Base-by-base conservation (phyloP, 2,113 vertebrate species). In the Agapornis roseicollis region DNA sequence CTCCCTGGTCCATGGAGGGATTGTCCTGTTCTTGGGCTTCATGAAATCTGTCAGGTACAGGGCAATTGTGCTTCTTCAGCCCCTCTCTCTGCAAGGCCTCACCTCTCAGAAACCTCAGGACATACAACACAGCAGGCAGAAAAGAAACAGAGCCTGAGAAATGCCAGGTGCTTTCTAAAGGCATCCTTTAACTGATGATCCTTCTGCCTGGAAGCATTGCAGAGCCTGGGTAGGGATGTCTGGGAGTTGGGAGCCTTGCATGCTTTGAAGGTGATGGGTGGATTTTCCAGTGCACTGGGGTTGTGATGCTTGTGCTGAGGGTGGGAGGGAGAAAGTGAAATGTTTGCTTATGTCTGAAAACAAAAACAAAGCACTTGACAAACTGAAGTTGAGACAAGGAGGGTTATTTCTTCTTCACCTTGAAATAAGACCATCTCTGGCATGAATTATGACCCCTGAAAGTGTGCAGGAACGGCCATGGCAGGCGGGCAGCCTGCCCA, bases 81-180 rank as follows among this genome's bases (percentile, higher is more conserved):
- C 39, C 35, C 37, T 60, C 39, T 41, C 52, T 50, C 72, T 77
- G 90, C 80, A 50, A 18, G 0, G 50, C 68, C 80, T 94, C 50
- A 60, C 23, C 60, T 70, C 80, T 66, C 33, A 6, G 77, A 84
- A 86, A 53, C 52, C 52, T 68, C 1, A 0, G 61, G 60, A 71
- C 47, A 11, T 46, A 24, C 7, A 18, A 41, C n/a, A 56, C 0
- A 83, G 44, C 74, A 52, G 47, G 70, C 85, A 80, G 93, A 89
- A 81, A 89, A 90, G 91, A 92, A 96, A 73, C 86, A 89, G 93
- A 95, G 44, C 91, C 37, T n/a, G 66, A 52, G 86, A 90, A 92
- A 55, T 31, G 60, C 76, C 6, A 8, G 31, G 76, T 88, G 69
- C 53, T 90, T 41, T 88, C 79, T 42, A 23, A 69, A 80, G 47